Conservation (phyloP, 1,140 invertebrate genomes). For the Temnothorax longispinosus region DNA sequence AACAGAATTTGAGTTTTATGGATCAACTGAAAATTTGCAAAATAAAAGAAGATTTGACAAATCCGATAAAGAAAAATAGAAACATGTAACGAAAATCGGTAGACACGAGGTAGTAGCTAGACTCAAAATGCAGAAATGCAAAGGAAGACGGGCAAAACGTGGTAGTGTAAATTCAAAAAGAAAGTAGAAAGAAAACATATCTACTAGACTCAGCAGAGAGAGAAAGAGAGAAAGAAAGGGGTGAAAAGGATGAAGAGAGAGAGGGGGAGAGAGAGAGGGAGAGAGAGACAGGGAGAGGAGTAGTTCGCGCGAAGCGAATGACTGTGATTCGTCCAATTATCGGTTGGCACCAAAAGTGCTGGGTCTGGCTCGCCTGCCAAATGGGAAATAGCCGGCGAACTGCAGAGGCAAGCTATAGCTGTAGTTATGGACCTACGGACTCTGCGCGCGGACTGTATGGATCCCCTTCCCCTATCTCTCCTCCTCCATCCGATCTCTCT, state of each 20-base stretch:
- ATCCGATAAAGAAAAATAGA: background rate
- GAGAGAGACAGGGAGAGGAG: constrained; percentile 35
- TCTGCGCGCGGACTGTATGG: constrained; percentile 66
- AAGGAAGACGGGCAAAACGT: background rate
- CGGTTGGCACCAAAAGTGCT: constrained; percentile 83
- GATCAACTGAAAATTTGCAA: background rate
- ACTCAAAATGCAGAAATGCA: constrained; percentile 23
- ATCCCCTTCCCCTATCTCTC: constrained; percentile 49
- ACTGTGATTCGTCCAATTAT: constrained; percentile 83
- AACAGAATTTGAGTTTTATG: background rate
- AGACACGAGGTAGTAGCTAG: constrained; percentile 4
- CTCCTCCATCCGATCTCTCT: constrained; percentile 25
- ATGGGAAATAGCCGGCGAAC: constrained; percentile 81
- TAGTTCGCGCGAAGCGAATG: constrained; percentile 79
- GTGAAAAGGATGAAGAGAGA: background rate
- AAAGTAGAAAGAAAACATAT: background rate
- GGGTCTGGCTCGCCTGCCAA: constrained; percentile 82
- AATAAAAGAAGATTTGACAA: background rate
- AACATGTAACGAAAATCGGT: background rate
- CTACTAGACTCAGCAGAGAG: background rate
- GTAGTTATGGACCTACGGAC: constrained; percentile 70
- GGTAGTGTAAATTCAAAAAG: constrained; percentile 6
- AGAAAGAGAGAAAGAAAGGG: background rate
- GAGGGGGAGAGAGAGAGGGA: constrained; percentile 26
- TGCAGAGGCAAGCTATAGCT: constrained; percentile 76